Conservation (phyloP, 1,140 invertebrate species). For the Drosophila micromelanica region DNA sequence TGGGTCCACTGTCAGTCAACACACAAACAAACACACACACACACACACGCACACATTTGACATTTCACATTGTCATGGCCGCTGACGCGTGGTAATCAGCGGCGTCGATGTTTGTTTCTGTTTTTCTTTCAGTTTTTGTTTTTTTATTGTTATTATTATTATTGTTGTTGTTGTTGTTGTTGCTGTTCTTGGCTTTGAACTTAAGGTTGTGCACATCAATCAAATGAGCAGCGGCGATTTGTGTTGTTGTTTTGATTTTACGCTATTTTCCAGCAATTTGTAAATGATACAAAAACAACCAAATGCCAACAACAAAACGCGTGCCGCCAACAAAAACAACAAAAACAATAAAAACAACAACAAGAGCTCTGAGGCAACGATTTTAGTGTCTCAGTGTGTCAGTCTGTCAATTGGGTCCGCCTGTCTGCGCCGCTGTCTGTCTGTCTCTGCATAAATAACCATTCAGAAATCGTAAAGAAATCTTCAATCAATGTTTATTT, state of each 20-base stretch:
- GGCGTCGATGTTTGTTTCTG: constrained; percentile 17
- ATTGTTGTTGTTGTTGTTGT: constrained; percentile 10
- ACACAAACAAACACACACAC: constrained; percentile 34
- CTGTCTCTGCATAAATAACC: constrained; percentile 81
- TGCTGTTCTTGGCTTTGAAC: constrained; percentile 76
- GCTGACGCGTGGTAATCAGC: constrained; percentile 72
- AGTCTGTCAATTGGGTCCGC: constrained; percentile 62
- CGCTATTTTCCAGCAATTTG: constrained; percentile 81
- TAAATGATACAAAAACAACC: constrained; percentile 67
- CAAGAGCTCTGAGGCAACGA: constrained; percentile 57
- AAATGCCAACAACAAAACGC: constrained; percentile 50
- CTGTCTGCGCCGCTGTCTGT: constrained; percentile 58
- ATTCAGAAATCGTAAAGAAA: constrained; percentile 83
- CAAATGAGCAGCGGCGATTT: constrained; percentile 69
- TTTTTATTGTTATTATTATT: constrained; percentile 45
- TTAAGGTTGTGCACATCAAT: constrained; percentile 75
- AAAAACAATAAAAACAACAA: constrained; percentile 38
- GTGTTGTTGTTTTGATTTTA: constrained; percentile 52
- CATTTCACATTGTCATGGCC: constrained; percentile 76
- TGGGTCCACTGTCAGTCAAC: constrained; percentile 53
- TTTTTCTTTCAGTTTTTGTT: constrained; percentile 6
- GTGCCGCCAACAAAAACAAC: constrained; percentile 46
- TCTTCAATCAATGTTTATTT: constrained; percentile 83
- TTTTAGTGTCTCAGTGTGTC: constrained; percentile 82
- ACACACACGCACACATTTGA: constrained; percentile 45